These are phyloP conservation scores for Hormaphis cornu DNA, from an alignment of 1,140 invertebrate species.

Conservation along the genomic window DNA sequence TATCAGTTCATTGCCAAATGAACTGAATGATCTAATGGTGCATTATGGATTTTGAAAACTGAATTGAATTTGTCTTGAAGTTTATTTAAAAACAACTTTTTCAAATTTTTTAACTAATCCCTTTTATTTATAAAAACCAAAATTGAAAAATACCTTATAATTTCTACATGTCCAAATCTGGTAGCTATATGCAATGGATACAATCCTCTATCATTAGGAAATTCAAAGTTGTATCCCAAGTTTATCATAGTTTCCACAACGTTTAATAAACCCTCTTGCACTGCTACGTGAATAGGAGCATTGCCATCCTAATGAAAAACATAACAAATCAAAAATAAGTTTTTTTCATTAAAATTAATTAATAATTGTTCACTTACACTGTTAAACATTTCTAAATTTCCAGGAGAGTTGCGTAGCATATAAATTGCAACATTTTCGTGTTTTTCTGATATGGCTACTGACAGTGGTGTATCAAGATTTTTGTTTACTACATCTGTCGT, in stretches of 20 bases:
- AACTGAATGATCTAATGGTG: no score
- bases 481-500: not conserved
- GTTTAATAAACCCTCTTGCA: slow-evolving; percentile 15
- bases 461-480: not conserved
- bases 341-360: not conserved
- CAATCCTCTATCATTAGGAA: not conserved
- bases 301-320: slow-evolving; percentile 3
- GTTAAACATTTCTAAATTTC: slow-evolving; percentile 5
- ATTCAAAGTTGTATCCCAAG: slow-evolving; percentile 1
- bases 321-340: not conserved
- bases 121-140: not conserved
- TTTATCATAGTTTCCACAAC: slow-evolving; percentile 15
- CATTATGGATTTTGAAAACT: no score
- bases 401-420: not conserved
- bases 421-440: slow-evolving; percentile 4
- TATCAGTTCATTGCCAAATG: no score
- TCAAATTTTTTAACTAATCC: no score
- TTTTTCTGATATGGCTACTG: slow-evolving; percentile 14
- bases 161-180: slow-evolving; percentile 17
- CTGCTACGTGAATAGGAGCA: slow-evolving; percentile 22
- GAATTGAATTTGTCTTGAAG: no score
- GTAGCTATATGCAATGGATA: slow-evolving; percentile 29
- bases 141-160: slow-evolving; percentile 34
- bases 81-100: no score
- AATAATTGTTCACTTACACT: not conserved